phyloP scores from a whole-genome alignment of 1,140 invertebrate species.

The Drosophila fuyamai region DNA sequence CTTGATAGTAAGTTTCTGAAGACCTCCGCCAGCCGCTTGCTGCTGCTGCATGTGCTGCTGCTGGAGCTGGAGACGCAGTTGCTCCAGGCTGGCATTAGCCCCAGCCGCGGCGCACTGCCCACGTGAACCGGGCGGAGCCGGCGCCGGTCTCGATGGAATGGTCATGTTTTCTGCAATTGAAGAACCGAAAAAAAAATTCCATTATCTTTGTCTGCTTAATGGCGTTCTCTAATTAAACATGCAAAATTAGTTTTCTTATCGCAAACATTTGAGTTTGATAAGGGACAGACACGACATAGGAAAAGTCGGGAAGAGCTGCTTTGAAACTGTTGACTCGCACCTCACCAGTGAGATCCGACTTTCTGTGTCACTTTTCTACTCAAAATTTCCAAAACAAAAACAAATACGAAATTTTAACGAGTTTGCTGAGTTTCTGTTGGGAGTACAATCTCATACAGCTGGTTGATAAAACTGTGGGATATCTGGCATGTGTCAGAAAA shows the following conservation, averaged over 20 bases:
- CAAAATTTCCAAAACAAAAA: slow-evolving; percentile 24
- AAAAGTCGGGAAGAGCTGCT: not conserved
- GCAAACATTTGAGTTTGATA: slow-evolving; percentile 15
- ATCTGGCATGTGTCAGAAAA: not conserved
- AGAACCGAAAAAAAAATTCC: slow-evolving; percentile 2
- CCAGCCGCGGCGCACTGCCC: slow-evolving; percentile 71
- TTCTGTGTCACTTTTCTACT: slow-evolving; percentile 19
- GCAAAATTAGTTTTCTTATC: slow-evolving; percentile 28
- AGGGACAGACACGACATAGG: slow-evolving; percentile 1
- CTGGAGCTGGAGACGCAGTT: slow-evolving; percentile 74
- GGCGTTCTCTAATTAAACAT: slow-evolving; percentile 24
- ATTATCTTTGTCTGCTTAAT: not conserved
- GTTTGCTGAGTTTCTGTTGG: slow-evolving; percentile 20
- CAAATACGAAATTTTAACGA: slow-evolving; percentile 1
- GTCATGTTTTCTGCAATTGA: slow-evolving; percentile 68
- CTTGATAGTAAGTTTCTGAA: slow-evolving; percentile 74
- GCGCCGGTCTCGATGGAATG: slow-evolving; percentile 83
- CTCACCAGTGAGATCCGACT: slow-evolving; percentile 2
- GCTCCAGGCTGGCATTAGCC: slow-evolving; percentile 77
- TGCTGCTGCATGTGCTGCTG: slow-evolving; percentile 77
- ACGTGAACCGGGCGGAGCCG: slow-evolving; percentile 76
- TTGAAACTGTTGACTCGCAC: slow-evolving; percentile 8
- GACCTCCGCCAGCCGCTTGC: slow-evolving; percentile 51
- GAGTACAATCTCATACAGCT: not conserved
- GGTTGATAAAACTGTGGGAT: not conserved